Conservation (phyloP, 2,113 vertebrate genomes). For the Sakesphorus luctuosus region DNA sequence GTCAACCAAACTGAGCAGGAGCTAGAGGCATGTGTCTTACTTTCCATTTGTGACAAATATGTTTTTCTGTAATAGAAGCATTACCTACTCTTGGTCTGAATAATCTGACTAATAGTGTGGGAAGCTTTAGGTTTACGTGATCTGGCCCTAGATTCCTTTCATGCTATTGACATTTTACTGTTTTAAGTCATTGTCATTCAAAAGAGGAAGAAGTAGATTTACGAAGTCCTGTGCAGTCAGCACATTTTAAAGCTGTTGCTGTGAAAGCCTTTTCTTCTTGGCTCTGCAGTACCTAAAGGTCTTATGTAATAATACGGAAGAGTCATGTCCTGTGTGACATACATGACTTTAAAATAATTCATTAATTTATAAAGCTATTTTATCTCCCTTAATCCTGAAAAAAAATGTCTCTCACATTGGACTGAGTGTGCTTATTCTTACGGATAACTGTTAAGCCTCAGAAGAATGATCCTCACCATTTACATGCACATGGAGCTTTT, state of each 20-base stretch:
- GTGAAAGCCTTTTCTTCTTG: not conserved
- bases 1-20: not conserved
- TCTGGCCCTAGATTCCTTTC: not conserved
- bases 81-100: not conserved
- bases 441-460: not conserved
- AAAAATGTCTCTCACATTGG: not conserved
- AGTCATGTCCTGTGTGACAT: not conserved
- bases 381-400: not conserved
- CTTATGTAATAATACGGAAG: not conserved
- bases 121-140: not conserved
- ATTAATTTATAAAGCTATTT: not conserved
- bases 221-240: not conserved
- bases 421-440: not conserved
- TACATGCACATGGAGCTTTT: not conserved
- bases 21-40: too few species aligned
- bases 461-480: not conserved
- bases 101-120: not conserved
- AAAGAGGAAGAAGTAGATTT: not conserved
- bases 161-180: not conserved
- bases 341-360: not conserved
- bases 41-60: not conserved
- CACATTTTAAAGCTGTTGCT: not conserved
- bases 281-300: not conserved
- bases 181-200: not conserved
- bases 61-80: not conserved